Evolutionary conservation across 2,113 vertebrate species (phyloP).

Genomic region (Condylura cristata): DNA sequence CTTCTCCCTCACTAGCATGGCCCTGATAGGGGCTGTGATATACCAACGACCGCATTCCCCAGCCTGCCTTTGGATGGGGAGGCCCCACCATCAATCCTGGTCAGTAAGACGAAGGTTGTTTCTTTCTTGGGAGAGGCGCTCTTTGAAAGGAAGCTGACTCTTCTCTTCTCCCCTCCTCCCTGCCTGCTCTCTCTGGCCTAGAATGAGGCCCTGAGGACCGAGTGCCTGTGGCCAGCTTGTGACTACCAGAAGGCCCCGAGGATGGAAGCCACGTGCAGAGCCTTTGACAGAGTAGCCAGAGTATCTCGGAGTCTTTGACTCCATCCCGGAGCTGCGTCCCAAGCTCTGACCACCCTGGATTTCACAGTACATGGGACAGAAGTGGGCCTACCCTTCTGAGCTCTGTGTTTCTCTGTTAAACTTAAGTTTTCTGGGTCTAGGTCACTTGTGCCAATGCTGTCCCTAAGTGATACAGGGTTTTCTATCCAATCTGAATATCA

Average conservation of each 20-base stretch:
- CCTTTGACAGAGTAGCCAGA: background rate
- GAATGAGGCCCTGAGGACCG: background rate
- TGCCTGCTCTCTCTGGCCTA: background rate
- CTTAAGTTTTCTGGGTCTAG: background rate
- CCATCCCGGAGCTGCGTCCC: background rate
- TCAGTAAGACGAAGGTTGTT: background rate
- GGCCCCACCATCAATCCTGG: background rate
- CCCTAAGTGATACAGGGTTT: background rate
- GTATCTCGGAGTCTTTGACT: background rate
- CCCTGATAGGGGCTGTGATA: background rate
- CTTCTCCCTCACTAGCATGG: background rate
- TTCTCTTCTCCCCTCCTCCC: background rate
- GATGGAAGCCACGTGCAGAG: background rate
- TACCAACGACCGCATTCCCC: background rate
- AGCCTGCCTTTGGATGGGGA: background rate
- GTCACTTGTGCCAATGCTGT: background rate
- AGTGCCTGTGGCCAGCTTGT: background rate
- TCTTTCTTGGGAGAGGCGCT: background rate
- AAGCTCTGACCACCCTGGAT: background rate
- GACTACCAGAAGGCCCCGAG: background rate
- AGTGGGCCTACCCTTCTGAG: background rate
- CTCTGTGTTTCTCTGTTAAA: background rate
- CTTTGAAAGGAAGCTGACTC: background rate
- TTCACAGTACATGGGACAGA: background rate
- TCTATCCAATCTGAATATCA: background rate